phyloP scores from a whole-genome alignment of 2,888 invertebrate genomes.

The Pristionchus mayeri region DNA sequence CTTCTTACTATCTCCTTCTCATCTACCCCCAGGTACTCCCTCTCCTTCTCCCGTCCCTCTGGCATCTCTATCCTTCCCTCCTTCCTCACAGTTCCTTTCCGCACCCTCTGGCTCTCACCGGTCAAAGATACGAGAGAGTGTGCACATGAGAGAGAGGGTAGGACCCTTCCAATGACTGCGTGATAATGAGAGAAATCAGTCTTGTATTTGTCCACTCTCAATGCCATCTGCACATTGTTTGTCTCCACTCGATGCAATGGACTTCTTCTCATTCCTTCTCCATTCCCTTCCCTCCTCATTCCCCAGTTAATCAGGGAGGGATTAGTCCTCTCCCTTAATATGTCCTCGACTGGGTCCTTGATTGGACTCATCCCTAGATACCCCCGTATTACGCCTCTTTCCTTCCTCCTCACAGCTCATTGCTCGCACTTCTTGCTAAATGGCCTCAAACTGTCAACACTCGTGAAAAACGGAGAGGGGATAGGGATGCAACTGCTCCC shows the following conservation, averaged over 20 bases:
- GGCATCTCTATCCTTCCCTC: background rate
- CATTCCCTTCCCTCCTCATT: background rate
- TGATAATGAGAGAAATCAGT: background rate
- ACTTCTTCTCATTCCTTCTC: constrained; percentile 7
- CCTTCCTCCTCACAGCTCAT: constrained; percentile 2
- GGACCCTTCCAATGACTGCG: too few relatives aligned
- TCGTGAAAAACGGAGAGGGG: constrained; percentile 1
- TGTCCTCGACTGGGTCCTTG: constrained; percentile 6
- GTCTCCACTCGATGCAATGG: background rate
- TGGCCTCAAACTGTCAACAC: constrained; percentile 34
- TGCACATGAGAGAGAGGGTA: too few relatives aligned
- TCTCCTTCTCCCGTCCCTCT: background rate
- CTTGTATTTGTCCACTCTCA: background rate
- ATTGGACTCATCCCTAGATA: constrained; percentile 27
- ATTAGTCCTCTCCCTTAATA: background rate
- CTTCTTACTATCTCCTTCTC: background rate
- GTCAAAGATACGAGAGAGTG: too few relatives aligned
- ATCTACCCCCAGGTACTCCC: background rate
- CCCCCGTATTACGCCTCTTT: constrained; percentile 11
- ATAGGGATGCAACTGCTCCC: constrained; percentile 7
- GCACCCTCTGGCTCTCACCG: background rate
- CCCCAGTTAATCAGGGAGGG: background rate
- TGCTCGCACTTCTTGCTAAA: constrained; percentile 22
- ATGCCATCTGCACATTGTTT: constrained; percentile 11
- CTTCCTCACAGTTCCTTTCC: background rate